Base-by-base conservation (phyloP, 2,888 invertebrate species). In the Polyommatus icarus region DNA sequence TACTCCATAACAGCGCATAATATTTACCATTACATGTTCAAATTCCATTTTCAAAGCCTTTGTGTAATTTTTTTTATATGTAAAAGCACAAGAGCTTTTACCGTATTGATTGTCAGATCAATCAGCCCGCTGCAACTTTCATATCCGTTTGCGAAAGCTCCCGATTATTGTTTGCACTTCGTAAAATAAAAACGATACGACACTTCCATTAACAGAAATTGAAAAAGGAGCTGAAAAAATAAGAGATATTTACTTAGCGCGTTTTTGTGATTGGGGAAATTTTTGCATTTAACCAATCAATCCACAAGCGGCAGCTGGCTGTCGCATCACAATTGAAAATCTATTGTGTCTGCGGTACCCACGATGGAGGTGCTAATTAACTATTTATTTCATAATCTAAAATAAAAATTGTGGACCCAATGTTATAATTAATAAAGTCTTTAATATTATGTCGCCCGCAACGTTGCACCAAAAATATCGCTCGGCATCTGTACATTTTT, bases 71-170 rank as follows among this genome's bases (percentile, higher is more conserved):
- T 67, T 29, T 67, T 59, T 8, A 29, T 29, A 67, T 15, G 29
- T 29, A 67, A 67, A 67, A 40, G 20, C 32, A 24, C 54, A 24
- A 24, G 46, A 20, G 75, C 50, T 75, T 75, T 75, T 50, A 50
- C 75, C 54, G 75, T 75, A 75, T 75, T 75, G 75, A 75, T 54
- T 75, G 75, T 54, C 54, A 24, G 75, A 75, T 75, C 75, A 75
- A 50, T 50, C 75, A 46, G 75, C 29, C 75, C 12, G 75, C 18
- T 75, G 75, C 12, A 54, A 75, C 50, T 50, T 75, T 54, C 75
- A 54, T 75, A 75, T 75, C 75, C 54, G 75, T 54, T 75, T 75
- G 75, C 29, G 46, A 75, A 54, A 75, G 46, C 75, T 75, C 24
- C 24, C 75, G 75, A 50, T 75, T 75, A 54, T 75, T 75, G 54